phyloP scores from a whole-genome alignment of 2,113 vertebrate species.

The Tetrax tetrax region DNA sequence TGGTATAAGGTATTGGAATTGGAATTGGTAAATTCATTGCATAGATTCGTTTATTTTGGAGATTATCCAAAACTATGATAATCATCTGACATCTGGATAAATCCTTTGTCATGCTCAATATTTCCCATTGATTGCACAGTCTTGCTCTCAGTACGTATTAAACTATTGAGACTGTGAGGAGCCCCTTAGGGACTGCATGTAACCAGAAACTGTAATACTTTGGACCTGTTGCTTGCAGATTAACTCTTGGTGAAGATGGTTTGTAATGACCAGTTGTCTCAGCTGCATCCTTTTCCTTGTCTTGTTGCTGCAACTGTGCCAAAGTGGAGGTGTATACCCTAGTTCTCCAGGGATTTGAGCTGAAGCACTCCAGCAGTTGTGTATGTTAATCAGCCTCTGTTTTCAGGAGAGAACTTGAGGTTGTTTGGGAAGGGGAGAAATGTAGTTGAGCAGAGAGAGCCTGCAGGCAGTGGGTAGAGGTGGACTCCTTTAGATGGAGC shows the following conservation, averaged over 20 bases:
- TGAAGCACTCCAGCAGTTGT: neutral
- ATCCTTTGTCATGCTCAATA: neutral
- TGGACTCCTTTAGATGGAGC: neutral
- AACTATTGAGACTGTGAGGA: neutral
- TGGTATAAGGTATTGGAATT: fast-evolving
- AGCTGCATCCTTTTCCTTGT: neutral
- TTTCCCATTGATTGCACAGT: neutral
- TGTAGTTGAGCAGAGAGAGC: neutral
- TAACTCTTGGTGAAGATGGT: neutral
- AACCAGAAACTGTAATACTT: neutral
- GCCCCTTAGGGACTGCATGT: neutral
- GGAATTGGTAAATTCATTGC: neutral
- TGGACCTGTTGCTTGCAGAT: neutral
- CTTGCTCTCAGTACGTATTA: neutral
- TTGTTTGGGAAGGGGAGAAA: neutral
- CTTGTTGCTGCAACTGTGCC: neutral
- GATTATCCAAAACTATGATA: neutral
- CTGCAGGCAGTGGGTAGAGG: neutral
- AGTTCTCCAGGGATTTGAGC: neutral
- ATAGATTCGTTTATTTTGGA: neutral
- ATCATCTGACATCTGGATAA: neutral
- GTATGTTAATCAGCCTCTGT: neutral
- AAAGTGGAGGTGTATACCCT: neutral
- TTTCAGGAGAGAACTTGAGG: neutral
- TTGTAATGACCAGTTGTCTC: neutral